Base-by-base conservation (phyloP, 2,888 invertebrate genomes). In the Polia nebulosa region DNA sequence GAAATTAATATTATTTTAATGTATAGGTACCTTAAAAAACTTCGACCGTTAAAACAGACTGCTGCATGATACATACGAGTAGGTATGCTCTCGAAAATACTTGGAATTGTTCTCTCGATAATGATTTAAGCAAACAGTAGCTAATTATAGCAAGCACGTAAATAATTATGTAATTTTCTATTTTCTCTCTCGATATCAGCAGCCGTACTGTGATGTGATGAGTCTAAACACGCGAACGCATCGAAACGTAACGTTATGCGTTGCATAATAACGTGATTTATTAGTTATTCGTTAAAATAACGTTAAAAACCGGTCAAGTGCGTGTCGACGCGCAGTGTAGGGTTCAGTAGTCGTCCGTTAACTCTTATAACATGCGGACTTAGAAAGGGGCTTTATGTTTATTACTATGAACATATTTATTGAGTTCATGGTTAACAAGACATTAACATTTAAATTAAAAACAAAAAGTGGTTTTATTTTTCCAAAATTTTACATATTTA, bases 121-220 rank as follows among this genome's bases (percentile, higher is more conserved):
- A 45, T 66, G 8, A 65, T 60, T 57, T 25, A 36, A 63, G 55
- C 29, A 7, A 63, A 61, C 53, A 64, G 20, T 45, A 32, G 17
- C 1, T 41, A 61, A 51, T 60, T 53, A 59, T 27, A 11, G 32
- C 27, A 67, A 59, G 55, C 53, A 61, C n/a, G 25, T 61, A 27
- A 61, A 62, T 62, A 64, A 22, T 60, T 55, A 76, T 59, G 59
- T 61, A 70, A 76, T 78, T 76, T 73, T 72, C 65, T 45, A 58
- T 86, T 93, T 92, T 93, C 91, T 88, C 90, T 91, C 89, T 92
- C 89, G 78, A 86, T 86, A 88, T 86, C 87, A 85, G 66, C 77
- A 80, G 80, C 84, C 87, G 85, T 87, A 85, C 78, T 85, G 80
- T 78, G 86, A 73, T 82, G 82, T 79, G 87, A 76, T 83, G 76